phyloP scores from a whole-genome alignment of 2,888 invertebrate genomes.

The Notocelia uddmanniana region DNA sequence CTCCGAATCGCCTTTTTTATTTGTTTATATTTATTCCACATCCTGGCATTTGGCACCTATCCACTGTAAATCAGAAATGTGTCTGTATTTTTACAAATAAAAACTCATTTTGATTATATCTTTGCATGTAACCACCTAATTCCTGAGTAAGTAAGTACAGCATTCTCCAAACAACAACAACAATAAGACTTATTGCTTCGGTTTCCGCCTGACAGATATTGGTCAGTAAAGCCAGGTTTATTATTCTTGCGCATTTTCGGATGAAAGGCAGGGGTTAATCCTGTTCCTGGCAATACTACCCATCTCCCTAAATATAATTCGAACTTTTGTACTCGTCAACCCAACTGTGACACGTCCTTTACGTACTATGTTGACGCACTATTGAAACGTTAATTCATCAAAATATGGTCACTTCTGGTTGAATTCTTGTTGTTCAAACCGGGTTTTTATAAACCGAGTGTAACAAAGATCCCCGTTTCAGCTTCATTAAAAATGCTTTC shows the following conservation, averaged over 20 bases:
- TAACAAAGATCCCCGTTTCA: too few species aligned
- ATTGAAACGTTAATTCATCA: conserved; percentile 21
- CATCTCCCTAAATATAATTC: conserved; percentile 34
- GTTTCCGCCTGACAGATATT: conserved; percentile 29
- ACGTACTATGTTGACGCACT: not conserved
- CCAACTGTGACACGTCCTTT: conserved; percentile 28
- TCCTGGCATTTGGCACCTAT: too few species aligned
- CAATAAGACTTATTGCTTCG: conserved; percentile 21
- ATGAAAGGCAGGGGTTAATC: conserved; percentile 38
- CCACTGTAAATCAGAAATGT: too few species aligned
- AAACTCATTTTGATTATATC: too few species aligned
- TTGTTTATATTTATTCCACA: too few species aligned
- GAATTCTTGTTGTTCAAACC: too few species aligned
- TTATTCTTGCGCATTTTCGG: conserved; percentile 41
- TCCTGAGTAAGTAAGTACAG: not conserved
- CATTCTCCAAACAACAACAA: conserved; percentile 5
- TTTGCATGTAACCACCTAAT: not conserved
- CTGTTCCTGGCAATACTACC: not conserved
- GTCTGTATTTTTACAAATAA: too few species aligned
- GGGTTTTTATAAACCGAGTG: too few species aligned
- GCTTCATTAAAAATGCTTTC: too few species aligned
- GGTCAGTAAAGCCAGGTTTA: conserved; percentile 34
- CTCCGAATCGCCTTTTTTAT: too few species aligned
- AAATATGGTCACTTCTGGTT: too few species aligned
- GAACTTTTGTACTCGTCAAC: conserved; percentile 32